Evolutionary conservation across 2,113 vertebrate species (phyloP).

Genomic region (Odocoileus virginianus): DNA sequence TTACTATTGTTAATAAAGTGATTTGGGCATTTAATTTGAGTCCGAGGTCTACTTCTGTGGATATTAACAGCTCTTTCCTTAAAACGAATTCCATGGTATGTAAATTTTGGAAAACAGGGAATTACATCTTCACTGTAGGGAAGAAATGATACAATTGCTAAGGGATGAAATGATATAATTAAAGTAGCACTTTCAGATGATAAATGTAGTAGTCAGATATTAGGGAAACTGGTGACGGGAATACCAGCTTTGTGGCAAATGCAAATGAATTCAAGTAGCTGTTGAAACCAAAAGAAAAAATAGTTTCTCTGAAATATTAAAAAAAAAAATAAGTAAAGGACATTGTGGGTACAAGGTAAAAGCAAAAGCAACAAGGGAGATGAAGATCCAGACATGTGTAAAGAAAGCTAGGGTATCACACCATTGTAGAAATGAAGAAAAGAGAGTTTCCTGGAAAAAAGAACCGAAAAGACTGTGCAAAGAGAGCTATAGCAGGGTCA

Average conservation of each 20-base stretch:
- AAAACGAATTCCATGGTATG: neutral
- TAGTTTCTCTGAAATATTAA: neutral
- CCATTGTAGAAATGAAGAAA: neutral
- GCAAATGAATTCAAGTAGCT: neutral
- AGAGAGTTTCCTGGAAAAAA: neutral
- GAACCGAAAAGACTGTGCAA: neutral
- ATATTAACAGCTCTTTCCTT: neutral
- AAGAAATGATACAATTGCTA: neutral
- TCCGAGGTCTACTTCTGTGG: neutral
- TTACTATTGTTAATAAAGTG: neutral
- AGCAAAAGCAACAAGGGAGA: neutral
- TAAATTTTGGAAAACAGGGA: neutral
- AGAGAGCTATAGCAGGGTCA: neutral
- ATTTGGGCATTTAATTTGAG: neutral
- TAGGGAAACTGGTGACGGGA: neutral
- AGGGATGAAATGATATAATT: neutral
- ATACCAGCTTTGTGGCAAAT: neutral
- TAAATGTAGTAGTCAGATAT: neutral
- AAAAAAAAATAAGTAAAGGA: neutral
- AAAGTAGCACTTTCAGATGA: neutral
- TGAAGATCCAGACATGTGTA: neutral
- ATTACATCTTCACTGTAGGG: neutral
- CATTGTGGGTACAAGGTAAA: neutral
- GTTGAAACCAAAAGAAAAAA: neutral
- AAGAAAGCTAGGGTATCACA: neutral